Evolutionary conservation across 1,140 invertebrate genomes (phyloP), one percentile per base, ranked within the genome.

Genomic region (Akabosia matsudoensis): DNA sequence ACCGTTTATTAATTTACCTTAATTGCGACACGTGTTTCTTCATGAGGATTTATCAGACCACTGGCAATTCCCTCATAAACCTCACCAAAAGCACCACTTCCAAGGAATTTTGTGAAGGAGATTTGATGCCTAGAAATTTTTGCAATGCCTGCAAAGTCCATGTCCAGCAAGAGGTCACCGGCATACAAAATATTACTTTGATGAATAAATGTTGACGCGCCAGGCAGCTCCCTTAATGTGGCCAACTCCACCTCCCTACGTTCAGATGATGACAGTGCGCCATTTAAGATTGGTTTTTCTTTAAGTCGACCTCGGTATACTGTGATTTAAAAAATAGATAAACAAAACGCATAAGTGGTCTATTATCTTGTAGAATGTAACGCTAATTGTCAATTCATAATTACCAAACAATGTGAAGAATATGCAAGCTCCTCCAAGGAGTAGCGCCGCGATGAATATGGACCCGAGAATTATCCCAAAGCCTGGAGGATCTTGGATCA

Each of bases 11-110:
- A 26, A 70, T 26, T 83, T 85, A 94, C 93, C 87, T 96, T 97
- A 10, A 96, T 91, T 52, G 94, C 94, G 54, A 96, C 92, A 84
- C 90, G 90, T 13, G 89, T 89, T 22, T 85, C 30, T 16, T 84
- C 74, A 83, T 88, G 2, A 83, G 82, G 13, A 81, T 80, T 70
- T 30, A 93, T 84, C 78, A 90, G 88, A 79, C 89, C 89, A 0
- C 4, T 30, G 10, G 92, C 90, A 52, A 90, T 88, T 0, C 96
- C 97, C 87, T 97, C 94, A 83, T 93, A 97, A 0, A 98, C 97
- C 86, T 97, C 95, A 1, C 96, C 97, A 84, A 98, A 98, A n/a
- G 95, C 95, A 0, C 97, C 97, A 77, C 93, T 95, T 0, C 96
- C 97, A 51, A 98, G 85, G 82, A 96, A 95, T 84, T 95, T 94